Evolutionary conservation across 2,888 invertebrate genomes (phyloP).

Genomic region (Lochmaea capreae): DNA sequence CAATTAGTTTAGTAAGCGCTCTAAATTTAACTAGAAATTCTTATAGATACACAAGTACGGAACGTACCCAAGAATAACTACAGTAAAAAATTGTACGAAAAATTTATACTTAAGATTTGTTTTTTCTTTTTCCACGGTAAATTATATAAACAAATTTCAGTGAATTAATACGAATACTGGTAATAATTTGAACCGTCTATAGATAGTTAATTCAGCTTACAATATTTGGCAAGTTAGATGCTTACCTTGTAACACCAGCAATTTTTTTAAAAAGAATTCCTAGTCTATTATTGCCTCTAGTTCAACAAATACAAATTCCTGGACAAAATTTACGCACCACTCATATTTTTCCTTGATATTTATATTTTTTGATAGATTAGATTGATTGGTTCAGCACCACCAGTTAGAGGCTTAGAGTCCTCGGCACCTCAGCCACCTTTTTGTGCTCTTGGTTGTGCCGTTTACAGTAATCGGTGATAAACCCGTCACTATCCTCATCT

Average conservation of each 20-base stretch:
- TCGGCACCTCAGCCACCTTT: too few species aligned
- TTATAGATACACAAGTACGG: conserved; percentile 58
- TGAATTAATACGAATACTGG: conserved; percentile 30
- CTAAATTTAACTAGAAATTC: conserved; percentile 52
- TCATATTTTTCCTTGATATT: too few species aligned
- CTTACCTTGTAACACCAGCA: neutral
- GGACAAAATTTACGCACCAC: too few species aligned
- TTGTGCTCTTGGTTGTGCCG: too few species aligned
- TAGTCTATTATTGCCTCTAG: too few species aligned
- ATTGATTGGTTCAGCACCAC: too few species aligned
- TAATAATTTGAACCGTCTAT: neutral
- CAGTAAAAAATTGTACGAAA: conserved; percentile 63
- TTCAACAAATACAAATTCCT: too few species aligned
- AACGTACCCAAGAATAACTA: conserved; percentile 57
- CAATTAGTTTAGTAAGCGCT: conserved; percentile 44
- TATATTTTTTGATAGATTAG: too few species aligned
- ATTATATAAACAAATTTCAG: conserved; percentile 37
- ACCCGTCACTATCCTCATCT: too few species aligned
- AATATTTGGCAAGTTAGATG: conserved; percentile 26
- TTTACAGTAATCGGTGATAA: too few species aligned
- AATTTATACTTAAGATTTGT: conserved; percentile 40
- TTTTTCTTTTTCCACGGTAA: neutral
- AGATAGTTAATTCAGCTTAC: conserved; percentile 10
- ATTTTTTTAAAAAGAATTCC: too few species aligned
- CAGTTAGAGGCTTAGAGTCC: too few species aligned